Base-by-base conservation (phyloP, 1,140 invertebrate genomes). In the Pseudomyrmex flavicornis region DNA sequence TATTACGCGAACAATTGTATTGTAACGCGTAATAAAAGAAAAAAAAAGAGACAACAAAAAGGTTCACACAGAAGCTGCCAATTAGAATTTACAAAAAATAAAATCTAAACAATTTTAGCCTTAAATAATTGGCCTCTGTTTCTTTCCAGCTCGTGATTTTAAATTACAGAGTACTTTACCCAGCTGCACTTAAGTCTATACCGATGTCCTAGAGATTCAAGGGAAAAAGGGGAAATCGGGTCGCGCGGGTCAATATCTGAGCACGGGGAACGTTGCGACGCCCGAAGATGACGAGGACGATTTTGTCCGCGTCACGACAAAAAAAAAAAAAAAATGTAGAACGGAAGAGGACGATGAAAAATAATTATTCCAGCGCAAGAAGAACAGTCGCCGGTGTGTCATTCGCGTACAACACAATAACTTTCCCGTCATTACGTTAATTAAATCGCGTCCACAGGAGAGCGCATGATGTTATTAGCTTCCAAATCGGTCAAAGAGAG, bases 351-450 rank as follows among this genome's bases (percentile, higher is more conserved):
- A 52, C 12, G 13, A 69, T 46, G 70, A 46, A 84, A n/a, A 82
- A 52, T 80, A 54, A 70, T 83, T 74, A 61, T 50, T 44, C n/a
- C 63, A 20, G 52, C 62, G 17, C 26, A 68, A 70, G 15, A 59
- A 69, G 26, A 15, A 50, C 65, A 26, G 50, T 10, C 46, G 72
- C 35, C 48, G n/a, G 46, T 50, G 13, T 87, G 58, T 87, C 58
- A 84, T 87, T 70, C 63, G 72, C 74, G 56, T 68, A 44, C 9
- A 20, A 61, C 54, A 80, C 86, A 87, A 84, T 84, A 52, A 74
- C 73, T 87, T 84, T 87, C 85, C 74, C 69, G 17, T 75, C 13
- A 68, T 87, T 87, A 87, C 69, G 59, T 26, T 84, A 86, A 87
- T 86, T 86, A 86, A 77, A 86, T 87, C 59, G 63, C 35, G 35